Evolutionary conservation across 2,113 vertebrate genomes (phyloP).

Genomic region (Brienomyrus brachyistius): DNA sequence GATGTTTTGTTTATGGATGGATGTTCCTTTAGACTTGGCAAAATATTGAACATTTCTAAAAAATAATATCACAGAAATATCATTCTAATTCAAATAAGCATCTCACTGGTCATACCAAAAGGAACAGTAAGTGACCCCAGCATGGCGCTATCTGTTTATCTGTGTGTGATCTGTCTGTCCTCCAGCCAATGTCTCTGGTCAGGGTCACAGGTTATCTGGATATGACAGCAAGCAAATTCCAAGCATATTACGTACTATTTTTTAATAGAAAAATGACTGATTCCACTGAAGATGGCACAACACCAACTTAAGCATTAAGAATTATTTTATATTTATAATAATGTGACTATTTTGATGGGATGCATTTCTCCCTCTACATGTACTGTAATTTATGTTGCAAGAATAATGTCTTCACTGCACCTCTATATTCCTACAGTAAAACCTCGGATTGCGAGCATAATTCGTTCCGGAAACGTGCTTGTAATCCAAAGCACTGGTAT

Average conservation of each 20-base stretch:
- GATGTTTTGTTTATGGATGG: background rate
- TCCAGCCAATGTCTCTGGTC: background rate
- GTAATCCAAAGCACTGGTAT: too few relatives aligned
- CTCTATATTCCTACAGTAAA: background rate
- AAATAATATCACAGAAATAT: background rate
- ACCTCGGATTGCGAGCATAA: too few relatives aligned
- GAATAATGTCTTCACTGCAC: background rate
- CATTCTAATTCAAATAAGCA: background rate
- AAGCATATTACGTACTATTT: background rate
- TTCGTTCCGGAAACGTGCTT: too few relatives aligned
- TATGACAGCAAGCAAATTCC: background rate
- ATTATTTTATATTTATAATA: background rate
- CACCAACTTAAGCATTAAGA: background rate
- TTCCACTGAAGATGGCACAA: background rate
- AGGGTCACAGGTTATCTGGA: background rate
- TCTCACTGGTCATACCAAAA: background rate
- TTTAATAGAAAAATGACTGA: background rate
- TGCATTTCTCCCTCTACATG: background rate
- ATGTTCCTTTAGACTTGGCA: background rate
- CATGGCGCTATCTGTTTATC: background rate
- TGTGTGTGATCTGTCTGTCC: background rate
- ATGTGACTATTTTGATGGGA: background rate
- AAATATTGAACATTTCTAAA: background rate
- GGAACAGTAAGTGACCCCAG: background rate
- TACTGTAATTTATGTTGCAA: background rate